Base-by-base conservation (phyloP, 2,113 vertebrate genomes). In the Leptocoma aspasia region DNA sequence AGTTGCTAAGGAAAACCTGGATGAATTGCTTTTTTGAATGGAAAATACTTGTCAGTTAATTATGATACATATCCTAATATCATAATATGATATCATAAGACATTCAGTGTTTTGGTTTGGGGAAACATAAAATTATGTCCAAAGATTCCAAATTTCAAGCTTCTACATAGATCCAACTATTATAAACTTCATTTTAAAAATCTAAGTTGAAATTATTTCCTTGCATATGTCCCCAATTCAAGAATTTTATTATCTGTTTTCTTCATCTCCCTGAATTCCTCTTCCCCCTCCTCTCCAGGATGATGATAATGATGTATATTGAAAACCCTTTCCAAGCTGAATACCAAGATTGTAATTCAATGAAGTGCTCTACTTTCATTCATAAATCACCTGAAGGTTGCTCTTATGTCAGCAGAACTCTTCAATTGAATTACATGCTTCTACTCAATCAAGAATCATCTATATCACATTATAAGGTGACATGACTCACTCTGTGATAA, bases 361-460 rank as follows among this genome's bases (percentile, higher is more conserved):
- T 83, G 68, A 90, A 64, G 47, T 81, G 13, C 53, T 94, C 63
- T 89, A 10, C 64, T 96, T 84, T 80, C 71, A 53, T 92, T 94
- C 82, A 91, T 95, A 96, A 96, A 96, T 97, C 92, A 96, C 68
- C 42, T 37, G 42, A 91, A 96, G 52, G 75, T 64, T 94, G 64
- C 33, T 83, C 35, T 88, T 83, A 35, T 95, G 88, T 97, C 96
- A 96, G 86, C 94, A 95, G 88, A 96, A 88, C 75, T 81, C 71
- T 83, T 93, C 60, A 90, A 70, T 15, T 94, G 88, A 92, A 96
- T 95, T 95, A 87, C 52, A 73, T 69, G 64, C 44, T 72, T 95
- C 88, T 86, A 92, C 75, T 97, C 86, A 93, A 91, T 95, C 90
- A 93, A 86, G 45, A 45, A 88, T 78, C 81, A 87, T 82, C 77